Evolutionary conservation across 2,797 vertebrate species (phyloP).

Genomic region (Eupleurogrammus muticus): DNA sequence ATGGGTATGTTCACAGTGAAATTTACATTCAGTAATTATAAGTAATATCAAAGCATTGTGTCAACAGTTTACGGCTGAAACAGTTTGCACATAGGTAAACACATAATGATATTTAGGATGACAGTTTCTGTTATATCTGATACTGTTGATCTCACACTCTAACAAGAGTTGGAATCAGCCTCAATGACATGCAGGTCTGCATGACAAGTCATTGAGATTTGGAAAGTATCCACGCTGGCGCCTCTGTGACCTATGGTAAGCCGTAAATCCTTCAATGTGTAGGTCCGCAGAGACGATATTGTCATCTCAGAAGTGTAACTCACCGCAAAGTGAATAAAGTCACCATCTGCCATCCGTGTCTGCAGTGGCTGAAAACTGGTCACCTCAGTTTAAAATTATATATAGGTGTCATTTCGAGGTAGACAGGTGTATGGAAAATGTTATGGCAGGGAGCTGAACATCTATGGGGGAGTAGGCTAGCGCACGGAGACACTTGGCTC

Average conservation of each 20-base stretch:
- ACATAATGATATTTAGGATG: too few species aligned
- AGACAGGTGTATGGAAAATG: conserved; percentile 5
- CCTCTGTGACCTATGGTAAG: too few species aligned
- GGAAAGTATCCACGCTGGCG: background rate
- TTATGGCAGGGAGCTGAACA: background rate
- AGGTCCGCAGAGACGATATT: background rate
- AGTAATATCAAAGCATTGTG: too few species aligned
- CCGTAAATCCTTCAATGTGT: background rate
- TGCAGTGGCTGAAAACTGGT: background rate
- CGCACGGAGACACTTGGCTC: background rate
- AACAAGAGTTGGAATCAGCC: background rate
- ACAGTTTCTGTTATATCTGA: background rate
- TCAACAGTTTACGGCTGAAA: too few species aligned
- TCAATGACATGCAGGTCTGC: background rate
- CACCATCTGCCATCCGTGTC: background rate
- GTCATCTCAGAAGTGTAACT: background rate
- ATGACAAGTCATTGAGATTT: background rate
- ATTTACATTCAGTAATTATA: too few species aligned
- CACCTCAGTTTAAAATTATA: background rate
- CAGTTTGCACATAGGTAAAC: too few species aligned
- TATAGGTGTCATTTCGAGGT: background rate
- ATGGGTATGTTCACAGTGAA: too few species aligned
- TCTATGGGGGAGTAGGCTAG: too few species aligned
- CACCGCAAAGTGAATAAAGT: background rate
- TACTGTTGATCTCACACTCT: background rate